phyloP scores from a whole-genome alignment of 2,888 invertebrate species.

The Gnatocerus cornutus region DNA sequence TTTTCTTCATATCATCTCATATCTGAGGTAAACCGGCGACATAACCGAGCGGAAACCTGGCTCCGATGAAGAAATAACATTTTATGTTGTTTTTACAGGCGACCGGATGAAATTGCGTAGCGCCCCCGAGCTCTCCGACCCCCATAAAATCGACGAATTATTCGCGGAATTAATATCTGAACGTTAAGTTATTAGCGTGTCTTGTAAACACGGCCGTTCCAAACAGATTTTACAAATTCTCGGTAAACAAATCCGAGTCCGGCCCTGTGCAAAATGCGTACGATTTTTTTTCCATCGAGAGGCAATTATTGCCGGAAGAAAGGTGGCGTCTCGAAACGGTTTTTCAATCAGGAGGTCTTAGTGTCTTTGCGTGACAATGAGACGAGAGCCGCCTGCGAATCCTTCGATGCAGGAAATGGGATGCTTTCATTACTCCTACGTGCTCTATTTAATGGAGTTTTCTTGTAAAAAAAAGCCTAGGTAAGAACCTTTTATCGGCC shows the following conservation, averaged over 20 bases:
- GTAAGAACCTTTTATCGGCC: conserved; percentile 69
- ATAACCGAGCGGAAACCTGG: conserved; percentile 68
- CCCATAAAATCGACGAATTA: conserved; percentile 64
- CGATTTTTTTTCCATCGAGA: conserved; percentile 62
- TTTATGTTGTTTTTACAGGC: conserved; percentile 70
- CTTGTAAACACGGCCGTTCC: conserved; percentile 13
- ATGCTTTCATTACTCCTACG: conserved; percentile 71
- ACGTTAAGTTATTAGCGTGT: conserved; percentile 62
- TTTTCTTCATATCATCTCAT: conserved; percentile 62
- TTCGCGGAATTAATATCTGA: conserved; percentile 64
- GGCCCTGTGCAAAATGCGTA: no score
- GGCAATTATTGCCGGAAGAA: conserved; percentile 67
- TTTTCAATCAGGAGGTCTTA: conserved; percentile 71
- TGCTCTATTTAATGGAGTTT: conserved; percentile 71
- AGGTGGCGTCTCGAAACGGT: conserved; percentile 67
- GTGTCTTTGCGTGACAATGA: conserved; percentile 70
- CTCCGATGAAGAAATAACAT: conserved; percentile 71
- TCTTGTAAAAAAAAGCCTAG: conserved; percentile 70
- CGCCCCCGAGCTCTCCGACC: conserved; percentile 47
- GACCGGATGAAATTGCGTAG: conserved; percentile 66
- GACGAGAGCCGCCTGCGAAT: conserved; percentile 53
- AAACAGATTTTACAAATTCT: background rate
- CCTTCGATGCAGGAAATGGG: conserved; percentile 68
- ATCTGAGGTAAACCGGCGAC: conserved; percentile 65
- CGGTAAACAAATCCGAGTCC: no score